Conservation (phyloP, 2,113 vertebrate genomes). For the Tychaedon coryphoeus region DNA sequence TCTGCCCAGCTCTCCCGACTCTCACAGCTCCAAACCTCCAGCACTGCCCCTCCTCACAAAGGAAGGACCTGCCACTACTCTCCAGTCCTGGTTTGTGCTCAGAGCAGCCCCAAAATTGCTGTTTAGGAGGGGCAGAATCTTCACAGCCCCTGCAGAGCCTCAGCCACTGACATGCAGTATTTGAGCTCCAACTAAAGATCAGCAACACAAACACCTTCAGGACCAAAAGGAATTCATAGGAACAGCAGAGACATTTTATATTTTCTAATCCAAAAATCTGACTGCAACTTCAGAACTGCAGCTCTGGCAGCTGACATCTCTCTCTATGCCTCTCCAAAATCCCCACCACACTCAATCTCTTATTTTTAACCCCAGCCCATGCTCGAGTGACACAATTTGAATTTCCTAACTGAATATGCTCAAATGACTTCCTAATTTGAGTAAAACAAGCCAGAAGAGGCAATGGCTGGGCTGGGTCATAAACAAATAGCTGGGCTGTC, state of each 20-base stretch:
- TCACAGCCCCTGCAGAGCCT: background rate
- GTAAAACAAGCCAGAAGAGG: background rate
- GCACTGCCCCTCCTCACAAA: background rate
- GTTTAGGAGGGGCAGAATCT: background rate
- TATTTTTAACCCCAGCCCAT: background rate
- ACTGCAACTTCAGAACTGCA: background rate
- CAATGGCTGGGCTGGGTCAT: background rate
- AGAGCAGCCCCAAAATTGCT: background rate
- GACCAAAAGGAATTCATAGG: background rate
- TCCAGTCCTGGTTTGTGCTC: background rate
- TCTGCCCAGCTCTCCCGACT: background rate
- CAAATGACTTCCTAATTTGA: background rate
- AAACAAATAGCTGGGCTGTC: background rate
- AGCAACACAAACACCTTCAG: background rate
- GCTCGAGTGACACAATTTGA: background rate
- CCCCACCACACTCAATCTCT: background rate
- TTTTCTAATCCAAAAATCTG: background rate
- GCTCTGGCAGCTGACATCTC: background rate
- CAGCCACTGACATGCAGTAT: background rate
- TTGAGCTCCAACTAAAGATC: background rate
- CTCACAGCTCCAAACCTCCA: background rate
- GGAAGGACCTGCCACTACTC: background rate
- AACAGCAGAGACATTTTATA: accelerated
- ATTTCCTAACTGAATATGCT: background rate
- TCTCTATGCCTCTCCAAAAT: background rate